phyloP scores from a whole-genome alignment of 1,140 invertebrate species.

The Cardiocondyla obscurior region DNA sequence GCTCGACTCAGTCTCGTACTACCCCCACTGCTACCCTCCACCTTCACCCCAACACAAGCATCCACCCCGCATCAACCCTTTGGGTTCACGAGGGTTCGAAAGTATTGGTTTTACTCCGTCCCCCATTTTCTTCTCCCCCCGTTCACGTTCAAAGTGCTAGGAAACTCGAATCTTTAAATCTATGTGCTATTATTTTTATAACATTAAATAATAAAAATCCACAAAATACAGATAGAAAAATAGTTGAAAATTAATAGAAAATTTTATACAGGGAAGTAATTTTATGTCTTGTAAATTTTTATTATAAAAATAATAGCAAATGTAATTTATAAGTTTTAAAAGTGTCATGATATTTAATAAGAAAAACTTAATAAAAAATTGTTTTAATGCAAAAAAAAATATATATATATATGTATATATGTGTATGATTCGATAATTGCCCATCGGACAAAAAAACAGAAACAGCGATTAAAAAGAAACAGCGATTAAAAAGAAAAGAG shows the following conservation, averaged over 20 bases:
- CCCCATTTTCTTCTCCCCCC: neutral
- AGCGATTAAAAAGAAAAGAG: too few relatives aligned
- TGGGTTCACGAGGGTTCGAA: neutral
- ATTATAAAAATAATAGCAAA: neutral
- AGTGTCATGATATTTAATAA: too few relatives aligned
- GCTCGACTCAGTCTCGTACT: constrained; percentile 24
- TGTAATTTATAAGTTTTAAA: too few relatives aligned
- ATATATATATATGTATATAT: too few relatives aligned
- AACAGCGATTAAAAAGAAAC: too few relatives aligned
- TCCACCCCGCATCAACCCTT: constrained; percentile 7
- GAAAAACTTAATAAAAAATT: too few relatives aligned
- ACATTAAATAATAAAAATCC: neutral
- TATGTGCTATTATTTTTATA: neutral
- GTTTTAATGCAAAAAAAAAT: too few relatives aligned
- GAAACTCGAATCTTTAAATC: neutral
- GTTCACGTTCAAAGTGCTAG: neutral
- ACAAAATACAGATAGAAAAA: neutral
- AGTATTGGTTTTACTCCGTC: neutral
- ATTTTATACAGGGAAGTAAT: neutral
- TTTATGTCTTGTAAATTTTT: neutral
- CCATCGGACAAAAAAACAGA: too few relatives aligned
- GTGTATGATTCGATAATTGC: too few relatives aligned
- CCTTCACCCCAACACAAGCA: neutral
- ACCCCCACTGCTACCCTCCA: constrained; percentile 11
- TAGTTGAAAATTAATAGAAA: neutral